Base-by-base conservation (phyloP, 37 sponge, comb jelly and placozoan genomes). In the Agelas oroides region DNA sequence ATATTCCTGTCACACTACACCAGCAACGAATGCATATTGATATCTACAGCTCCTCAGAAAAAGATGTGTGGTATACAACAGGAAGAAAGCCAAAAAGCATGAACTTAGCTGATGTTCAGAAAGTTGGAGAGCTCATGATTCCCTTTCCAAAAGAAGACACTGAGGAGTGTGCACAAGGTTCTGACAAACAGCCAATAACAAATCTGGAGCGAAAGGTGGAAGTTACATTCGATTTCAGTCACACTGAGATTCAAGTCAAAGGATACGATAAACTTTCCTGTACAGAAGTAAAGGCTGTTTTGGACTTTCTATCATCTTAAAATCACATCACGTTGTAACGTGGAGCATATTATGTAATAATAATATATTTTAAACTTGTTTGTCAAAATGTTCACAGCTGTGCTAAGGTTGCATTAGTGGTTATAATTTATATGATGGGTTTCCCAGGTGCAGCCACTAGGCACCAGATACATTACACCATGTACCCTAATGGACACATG, bases 211-310 rank as follows among this genome's bases (percentile, higher is more conserved):
- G 84, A 19, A 31, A 34, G 11, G 84, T 84, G 23, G 70, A 75
- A 14, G 32, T 84, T 25, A 75, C 67, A 28, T 73, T 84, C 39
- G 84, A 84, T 64, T 73, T 84, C 56, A 75, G 67, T 41, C 84
- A 84, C 67, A 84, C 84, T 63, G 84, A 84, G 31, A 84, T 84
- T 41, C 75, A 84, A 73, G 84, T 84, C 2, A 34, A 46, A 38
- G 83, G 39, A 58, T 71, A 38, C 25, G 70, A 82, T 71, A 16
- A 21, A 21, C 55, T 58, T 5, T 57, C 83, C 60, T 27, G 53
- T 16, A 35, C 56, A 41, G 71, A 71, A 89, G 78, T 87, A 3
- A 69, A 80, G 80, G 36, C 53, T 20, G 38, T 55, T 34, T 8
- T 82, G 20, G 73, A 82, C 56, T 82, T 82, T 59, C 62, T 82